Percentiles rank a stretch among this genome's conserved stretches.
Conservation (phyloP, 1,140 invertebrate species). For the Drosophila albomicans region DNA sequence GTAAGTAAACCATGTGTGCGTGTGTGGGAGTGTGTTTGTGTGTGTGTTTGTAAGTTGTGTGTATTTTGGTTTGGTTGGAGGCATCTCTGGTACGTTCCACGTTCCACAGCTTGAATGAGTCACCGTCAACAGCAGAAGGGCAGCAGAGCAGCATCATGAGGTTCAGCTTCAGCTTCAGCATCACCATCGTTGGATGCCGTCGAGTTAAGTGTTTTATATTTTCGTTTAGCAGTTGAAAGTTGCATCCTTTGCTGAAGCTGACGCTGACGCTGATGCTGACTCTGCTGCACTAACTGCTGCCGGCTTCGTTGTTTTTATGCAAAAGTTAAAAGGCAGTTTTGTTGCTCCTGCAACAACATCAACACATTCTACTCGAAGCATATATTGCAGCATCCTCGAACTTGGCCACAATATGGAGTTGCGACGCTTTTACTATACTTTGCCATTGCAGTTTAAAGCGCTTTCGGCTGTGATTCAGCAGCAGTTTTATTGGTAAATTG, state of each 20-base stretch:
- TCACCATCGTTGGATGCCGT: slow-evolving; percentile 56
- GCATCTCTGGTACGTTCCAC: slow-evolving; percentile 37
- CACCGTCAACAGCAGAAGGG: background rate
- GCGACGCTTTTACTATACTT: slow-evolving; percentile 39
- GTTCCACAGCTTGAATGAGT: slow-evolving; percentile 44
- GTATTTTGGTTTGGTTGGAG: slow-evolving; percentile 40
- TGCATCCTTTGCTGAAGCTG: slow-evolving; percentile 64
- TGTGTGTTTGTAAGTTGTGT: slow-evolving; percentile 40
- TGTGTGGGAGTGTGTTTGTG: slow-evolving; percentile 22
- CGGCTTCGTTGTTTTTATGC: slow-evolving; percentile 73
- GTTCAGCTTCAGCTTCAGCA: background rate
- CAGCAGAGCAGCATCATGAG: background rate
- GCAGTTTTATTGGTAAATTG: slow-evolving; percentile 80
- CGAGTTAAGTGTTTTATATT: slow-evolving; percentile 83
- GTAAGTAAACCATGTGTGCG: slow-evolving; percentile 24
- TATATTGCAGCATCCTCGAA: too few relatives aligned
- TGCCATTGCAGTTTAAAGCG: slow-evolving; percentile 67
- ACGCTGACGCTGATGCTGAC: slow-evolving; percentile 32
- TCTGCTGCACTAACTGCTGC: slow-evolving; percentile 58
- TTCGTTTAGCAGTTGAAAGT: slow-evolving; percentile 82
- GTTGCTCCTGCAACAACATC: slow-evolving; percentile 39
- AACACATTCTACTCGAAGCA: background rate
- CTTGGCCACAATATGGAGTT: slow-evolving; percentile 28
- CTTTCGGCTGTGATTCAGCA: slow-evolving; percentile 59
- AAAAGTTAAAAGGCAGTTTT: slow-evolving; percentile 75